Evolutionary conservation across 2,888 invertebrate genomes (phyloP), one percentile per base, ranked within the genome.

Genomic region (Phragmatobia fuliginosa): DNA sequence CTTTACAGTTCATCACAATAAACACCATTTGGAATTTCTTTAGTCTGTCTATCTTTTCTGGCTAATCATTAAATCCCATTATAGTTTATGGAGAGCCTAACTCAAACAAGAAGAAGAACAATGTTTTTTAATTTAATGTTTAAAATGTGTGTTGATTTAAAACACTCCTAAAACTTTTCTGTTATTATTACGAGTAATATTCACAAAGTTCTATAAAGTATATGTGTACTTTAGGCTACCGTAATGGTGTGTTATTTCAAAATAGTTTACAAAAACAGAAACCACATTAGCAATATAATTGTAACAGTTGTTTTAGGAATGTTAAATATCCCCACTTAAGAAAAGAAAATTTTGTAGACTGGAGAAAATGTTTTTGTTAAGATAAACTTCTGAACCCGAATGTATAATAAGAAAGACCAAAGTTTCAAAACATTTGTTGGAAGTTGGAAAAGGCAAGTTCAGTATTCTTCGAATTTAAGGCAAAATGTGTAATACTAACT

Each of bases 301-400:
- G n/a, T n/a, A n/a, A n/a, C n/a, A n/a, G n/a, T n/a, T n/a, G n/a
- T 68, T 60, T 21, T 41, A 66, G 28, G 14, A 66, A 32, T 28
- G 56, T 60, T 36, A 60, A 41, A 52, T 71, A 68, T 64, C 58
- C 25, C 61, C 63, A 73, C 65, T 63, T 68, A 66, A 61, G 61
- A 68, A 66, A 66, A 63, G 38, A 63, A 58, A 52, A 56, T 49
- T 49, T 67, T 62, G 4, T 38, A 32, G 49, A 31, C 2, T 25
- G 32, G 28, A 61, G 10, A 64, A 56, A 69, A 68, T 45, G 25
- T 62, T 70, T 49, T 66, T 62, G 8, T 61, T 31, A 61, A 41
- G 16, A 52, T 63, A 52, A 25, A 52, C 31, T 45, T 68, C 36
- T 45, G 61, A 59, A 28, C 65, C 32, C 31, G 25, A 62, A 65